A percentile compares a stretch with the other conserved stretches of the same genome.
These are phyloP conservation scores for Rhopalosiphum nymphaeae DNA, from an alignment of 2,888 invertebrate species.

Conservation along the genomic window DNA sequence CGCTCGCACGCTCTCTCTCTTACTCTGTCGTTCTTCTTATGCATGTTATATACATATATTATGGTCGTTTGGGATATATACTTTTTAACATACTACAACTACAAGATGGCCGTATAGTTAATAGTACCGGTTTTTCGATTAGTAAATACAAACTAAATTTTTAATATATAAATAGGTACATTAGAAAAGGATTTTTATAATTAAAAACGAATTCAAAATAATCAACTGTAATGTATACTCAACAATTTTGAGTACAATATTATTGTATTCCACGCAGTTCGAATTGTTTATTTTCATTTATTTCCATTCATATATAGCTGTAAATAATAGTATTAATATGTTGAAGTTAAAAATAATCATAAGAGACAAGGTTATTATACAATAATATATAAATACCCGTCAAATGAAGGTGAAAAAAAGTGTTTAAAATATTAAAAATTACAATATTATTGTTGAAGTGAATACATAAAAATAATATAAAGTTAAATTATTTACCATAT, in stretches of 20 bases:
- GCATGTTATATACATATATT: neutral
- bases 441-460: neutral
- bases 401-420: neutral
- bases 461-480: neutral
- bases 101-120: conserved; percentile 58
- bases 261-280: neutral
- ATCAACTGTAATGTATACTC: neutral
- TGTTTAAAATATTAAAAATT: neutral
- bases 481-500: neutral
- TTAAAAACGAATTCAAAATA: conserved; percentile 46
- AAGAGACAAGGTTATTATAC: neutral
- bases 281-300: neutral
- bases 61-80: neutral
- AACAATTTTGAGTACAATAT: neutral
- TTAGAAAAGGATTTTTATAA: conserved; percentile 44
- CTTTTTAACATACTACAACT: neutral
- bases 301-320: neutral
- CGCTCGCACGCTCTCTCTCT: too few relatives aligned
- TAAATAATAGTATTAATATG: conserved; percentile 4
- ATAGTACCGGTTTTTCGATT: conserved; percentile 62
- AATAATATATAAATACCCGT: neutral
- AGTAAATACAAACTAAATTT: conserved; percentile 43
- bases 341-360: neutral
- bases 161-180: neutral
- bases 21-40: too few relatives aligned